Evolutionary conservation across 2,797 vertebrate genomes (phyloP).

Genomic region (Muraenolepis orangiensis): DNA sequence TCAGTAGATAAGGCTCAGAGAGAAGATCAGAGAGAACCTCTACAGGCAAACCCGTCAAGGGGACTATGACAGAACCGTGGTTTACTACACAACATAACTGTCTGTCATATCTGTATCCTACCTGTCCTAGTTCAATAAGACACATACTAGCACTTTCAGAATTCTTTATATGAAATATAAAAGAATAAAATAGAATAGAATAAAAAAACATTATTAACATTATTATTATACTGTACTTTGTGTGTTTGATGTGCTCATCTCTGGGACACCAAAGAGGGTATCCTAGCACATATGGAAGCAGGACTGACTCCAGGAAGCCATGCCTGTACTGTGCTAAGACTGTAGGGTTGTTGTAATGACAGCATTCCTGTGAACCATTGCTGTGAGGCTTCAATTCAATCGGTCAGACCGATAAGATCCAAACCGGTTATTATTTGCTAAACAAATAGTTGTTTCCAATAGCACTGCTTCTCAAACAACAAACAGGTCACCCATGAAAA

Average conservation of each 20-base stretch:
- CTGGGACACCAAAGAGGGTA: neutral
- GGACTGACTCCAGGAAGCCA: neutral
- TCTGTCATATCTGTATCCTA: neutral
- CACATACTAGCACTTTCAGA: too few relatives aligned
- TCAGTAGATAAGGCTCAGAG: too few relatives aligned
- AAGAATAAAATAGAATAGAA: too few relatives aligned
- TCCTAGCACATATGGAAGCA: neutral
- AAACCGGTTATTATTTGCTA: neutral
- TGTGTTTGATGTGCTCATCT: neutral
- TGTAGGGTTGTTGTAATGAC: neutral
- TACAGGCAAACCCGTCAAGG: neutral
- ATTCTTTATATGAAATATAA: too few relatives aligned
- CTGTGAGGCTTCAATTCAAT: neutral
- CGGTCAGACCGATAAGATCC: neutral
- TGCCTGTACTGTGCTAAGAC: neutral
- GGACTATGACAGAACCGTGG: neutral
- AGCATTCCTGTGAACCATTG: neutral
- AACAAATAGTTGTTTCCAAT: neutral
- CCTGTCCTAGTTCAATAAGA: neutral
- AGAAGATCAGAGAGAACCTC: too few relatives aligned
- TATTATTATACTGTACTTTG: neutral
- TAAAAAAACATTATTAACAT: too few relatives aligned
- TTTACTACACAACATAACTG: neutral
- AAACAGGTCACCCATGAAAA: neutral
- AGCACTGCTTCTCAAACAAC: neutral